Evolutionary conservation across 2,888 invertebrate genomes (phyloP).

Genomic region (Eristalis arbustorum): DNA sequence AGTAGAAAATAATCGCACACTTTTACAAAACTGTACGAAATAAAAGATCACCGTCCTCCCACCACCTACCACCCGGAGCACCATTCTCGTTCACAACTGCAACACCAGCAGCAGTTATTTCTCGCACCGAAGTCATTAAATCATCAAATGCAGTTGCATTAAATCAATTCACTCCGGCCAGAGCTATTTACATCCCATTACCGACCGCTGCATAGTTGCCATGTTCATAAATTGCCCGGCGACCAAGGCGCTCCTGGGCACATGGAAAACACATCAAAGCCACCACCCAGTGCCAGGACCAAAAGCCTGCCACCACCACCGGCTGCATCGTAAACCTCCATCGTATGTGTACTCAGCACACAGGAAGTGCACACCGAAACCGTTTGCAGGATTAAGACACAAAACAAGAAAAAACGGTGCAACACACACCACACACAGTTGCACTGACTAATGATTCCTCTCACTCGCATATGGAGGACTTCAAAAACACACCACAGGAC

Average conservation of each 20-base stretch:
- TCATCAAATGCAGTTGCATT: conserved; percentile 68
- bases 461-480: conserved; percentile 39
- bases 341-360: conserved; percentile 34
- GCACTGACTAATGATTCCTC: conserved; percentile 59
- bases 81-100: background rate
- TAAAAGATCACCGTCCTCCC: too few species aligned
- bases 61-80: background rate
- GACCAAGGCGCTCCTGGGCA: background rate
- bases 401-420: background rate
- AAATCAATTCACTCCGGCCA: conserved; percentile 54
- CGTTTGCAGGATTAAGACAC: conserved; percentile 8
- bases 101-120: conserved; percentile 30
- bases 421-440: conserved; percentile 6
- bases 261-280: background rate
- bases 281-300: conserved; percentile 2
- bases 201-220: conserved; percentile 56
- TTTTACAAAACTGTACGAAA: too few species aligned
- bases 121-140: conserved; percentile 64
- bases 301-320: background rate
- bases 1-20: too few species aligned
- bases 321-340: conserved; percentile 36
- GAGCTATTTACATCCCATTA: conserved; percentile 66
- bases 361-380: conserved; percentile 58
- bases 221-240: conserved; percentile 53
- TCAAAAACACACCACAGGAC: conserved; percentile 34